These are phyloP conservation scores for Ischnus inquisitorius DNA, from an alignment of 2,888 invertebrate genomes.

Conservation along the genomic window DNA sequence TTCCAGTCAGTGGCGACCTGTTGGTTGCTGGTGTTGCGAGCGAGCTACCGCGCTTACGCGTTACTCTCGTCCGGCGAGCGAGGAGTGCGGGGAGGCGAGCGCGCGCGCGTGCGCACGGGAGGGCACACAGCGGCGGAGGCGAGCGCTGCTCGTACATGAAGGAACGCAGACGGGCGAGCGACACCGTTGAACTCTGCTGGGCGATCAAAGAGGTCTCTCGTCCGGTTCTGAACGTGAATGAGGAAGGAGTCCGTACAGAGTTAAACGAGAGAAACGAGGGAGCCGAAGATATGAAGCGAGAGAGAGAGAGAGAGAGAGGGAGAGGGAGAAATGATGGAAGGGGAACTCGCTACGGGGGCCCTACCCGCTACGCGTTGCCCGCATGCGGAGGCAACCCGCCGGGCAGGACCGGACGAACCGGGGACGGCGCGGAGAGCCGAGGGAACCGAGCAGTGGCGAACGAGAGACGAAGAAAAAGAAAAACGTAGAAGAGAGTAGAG, in stretches of 20 bases:
- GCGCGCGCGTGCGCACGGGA: not conserved
- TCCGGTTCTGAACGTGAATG: constrained; percentile 61
- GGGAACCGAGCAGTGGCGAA: constrained; percentile 54
- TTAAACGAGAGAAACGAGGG: not conserved
- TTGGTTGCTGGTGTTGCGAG: constrained; percentile 76
- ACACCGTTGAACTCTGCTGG: constrained; percentile 6
- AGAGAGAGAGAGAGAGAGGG: not conserved
- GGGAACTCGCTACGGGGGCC: constrained; percentile 12
- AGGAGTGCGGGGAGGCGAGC: not conserved
- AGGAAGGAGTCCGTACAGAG: constrained; percentile 56
- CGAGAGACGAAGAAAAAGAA: constrained; percentile 49
- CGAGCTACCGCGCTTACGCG: constrained; percentile 81
- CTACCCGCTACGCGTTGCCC: constrained; percentile 47
- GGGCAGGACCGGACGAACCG: constrained; percentile 54
- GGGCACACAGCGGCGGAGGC: constrained; percentile 34
- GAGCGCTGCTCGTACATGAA: constrained; percentile 48
- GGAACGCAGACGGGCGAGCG: constrained; percentile 59
- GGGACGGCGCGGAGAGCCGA: constrained; percentile 40
- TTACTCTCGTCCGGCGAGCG: constrained; percentile 53
- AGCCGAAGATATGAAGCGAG: not conserved
- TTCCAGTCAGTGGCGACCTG: constrained; percentile 80
- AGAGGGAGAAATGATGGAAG: no score
- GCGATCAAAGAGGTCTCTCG: constrained; percentile 28
- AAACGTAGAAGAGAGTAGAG: constrained; percentile 6
- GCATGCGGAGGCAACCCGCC: constrained; percentile 43